Base-by-base conservation (phyloP, 92 coral and sea anemone genomes). In the Galaxea fascicularis region DNA sequence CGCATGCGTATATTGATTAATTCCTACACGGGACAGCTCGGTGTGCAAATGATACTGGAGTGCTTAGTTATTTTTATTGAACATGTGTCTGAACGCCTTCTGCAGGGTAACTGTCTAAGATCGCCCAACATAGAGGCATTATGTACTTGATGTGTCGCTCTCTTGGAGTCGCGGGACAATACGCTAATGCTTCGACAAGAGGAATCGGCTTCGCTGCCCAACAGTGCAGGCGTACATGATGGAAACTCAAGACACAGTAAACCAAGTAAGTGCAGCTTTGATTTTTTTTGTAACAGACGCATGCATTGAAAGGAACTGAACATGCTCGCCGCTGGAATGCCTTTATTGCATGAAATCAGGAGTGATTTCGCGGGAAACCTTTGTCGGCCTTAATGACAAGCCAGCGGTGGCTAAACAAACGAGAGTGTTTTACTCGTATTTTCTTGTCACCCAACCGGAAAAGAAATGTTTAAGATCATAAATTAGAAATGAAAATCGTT, bases 71-170 rank as follows among this genome's bases (percentile, higher is more conserved):
- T 10, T 21, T 24, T 47, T 27, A 29, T 20, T 79, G 75, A 79
- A 47, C 11, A 71, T 82, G 78, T 56, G 86, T 82, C 47, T 62
- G 41, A 39, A 29, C 44, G 58, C 86, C 78, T 71, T 69, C 56
- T 72, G 78, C 47, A 82, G 86, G 86, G 73, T 18, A 71, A 35
- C 27, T 54, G 47, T 57, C 78, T 56, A 16, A 69, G 78, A 69
- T 71, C 78, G 78, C 78, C 67, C 22, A 71, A 31, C 26, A 45
- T 27, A n/a, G 70, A 53, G 86, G 73, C 93, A 90, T 67, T 86
- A 90, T 90, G 93, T 90, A 58, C 80, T 85, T 90, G 90, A 90
- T 73, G 90, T 71, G 69, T 79, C 78, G 63, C 67, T 58, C 71
- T 64, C 26, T 44, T 54, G 76, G 73, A 70, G 78, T 71, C 67